Evolutionary conservation across 2,797 vertebrate genomes (phyloP).

Genomic region (Enteromius argenteus): DNA sequence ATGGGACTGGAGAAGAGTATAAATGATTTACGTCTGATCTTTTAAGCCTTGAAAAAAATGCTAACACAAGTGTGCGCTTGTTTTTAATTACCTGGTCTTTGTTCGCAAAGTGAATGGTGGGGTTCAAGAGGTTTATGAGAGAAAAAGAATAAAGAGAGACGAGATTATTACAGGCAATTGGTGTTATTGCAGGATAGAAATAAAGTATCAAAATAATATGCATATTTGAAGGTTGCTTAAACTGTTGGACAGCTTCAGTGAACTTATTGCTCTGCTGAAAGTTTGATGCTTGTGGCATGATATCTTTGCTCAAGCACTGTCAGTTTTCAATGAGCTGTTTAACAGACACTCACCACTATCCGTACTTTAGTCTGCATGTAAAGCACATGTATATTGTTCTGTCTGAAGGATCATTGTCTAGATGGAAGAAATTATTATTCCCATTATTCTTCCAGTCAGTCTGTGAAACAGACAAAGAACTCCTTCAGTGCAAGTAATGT

Average conservation of each 20-base stretch:
- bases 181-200: not conserved
- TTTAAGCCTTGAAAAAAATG: not conserved
- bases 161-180: not conserved
- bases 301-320: constrained; percentile 41
- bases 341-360: not conserved
- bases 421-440: not conserved
- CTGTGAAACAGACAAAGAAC: constrained; percentile 45
- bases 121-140: constrained; percentile 53
- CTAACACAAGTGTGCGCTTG: not conserved
- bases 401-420: not conserved
- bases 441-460: constrained; percentile 7
- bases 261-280: constrained; percentile 15
- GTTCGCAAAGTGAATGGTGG: not conserved
- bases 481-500: constrained; percentile 57
- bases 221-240: not conserved
- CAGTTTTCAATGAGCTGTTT: constrained; percentile 11
- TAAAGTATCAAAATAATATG: not conserved
- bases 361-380: not conserved
- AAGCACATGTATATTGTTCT: constrained; percentile 1
- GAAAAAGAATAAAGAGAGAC: constrained; percentile 17
- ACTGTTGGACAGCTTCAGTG: not conserved
- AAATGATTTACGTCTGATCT: not conserved
- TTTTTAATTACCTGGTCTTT: not conserved
- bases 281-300: not conserved
- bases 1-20: not conserved